These are phyloP conservation scores for Syrista parreyssii DNA, from an alignment of 2,888 invertebrate species.

Conservation along the genomic window DNA sequence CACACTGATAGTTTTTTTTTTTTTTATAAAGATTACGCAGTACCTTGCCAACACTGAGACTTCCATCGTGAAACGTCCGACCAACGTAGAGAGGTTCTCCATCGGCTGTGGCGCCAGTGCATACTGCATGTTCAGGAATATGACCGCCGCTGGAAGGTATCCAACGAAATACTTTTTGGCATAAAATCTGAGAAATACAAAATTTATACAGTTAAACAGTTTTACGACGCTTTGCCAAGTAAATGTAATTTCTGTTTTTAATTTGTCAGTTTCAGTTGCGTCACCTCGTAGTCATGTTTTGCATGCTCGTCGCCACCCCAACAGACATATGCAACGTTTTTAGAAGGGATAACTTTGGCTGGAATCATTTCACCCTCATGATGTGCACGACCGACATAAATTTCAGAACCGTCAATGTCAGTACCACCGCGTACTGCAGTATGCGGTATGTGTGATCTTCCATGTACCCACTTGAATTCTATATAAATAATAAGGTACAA, in stretches of 20 bases:
- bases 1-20: background rate
- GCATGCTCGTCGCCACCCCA: slow-evolving; percentile 74
- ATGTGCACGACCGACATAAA: slow-evolving; percentile 76
- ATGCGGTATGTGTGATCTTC: slow-evolving; percentile 66
- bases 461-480: slow-evolving; percentile 65
- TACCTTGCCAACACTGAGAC: slow-evolving; percentile 79
- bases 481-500: background rate
- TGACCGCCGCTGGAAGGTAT: slow-evolving; percentile 72
- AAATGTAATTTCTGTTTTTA: background rate
- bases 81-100: slow-evolving; percentile 78
- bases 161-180: slow-evolving; percentile 75
- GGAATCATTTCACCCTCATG: slow-evolving; percentile 77
- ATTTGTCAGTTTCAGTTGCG: background rate
- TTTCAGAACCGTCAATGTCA: slow-evolving; percentile 77
- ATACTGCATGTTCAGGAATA: slow-evolving; percentile 75
- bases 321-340: slow-evolving; percentile 74
- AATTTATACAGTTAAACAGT: background rate
- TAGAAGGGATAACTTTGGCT: slow-evolving; percentile 77
- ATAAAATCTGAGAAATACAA: slow-evolving; percentile 68
- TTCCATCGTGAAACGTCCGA: slow-evolving; percentile 75
- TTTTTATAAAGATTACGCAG: background rate
- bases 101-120: slow-evolving; percentile 73
- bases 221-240: background rate
- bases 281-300: slow-evolving; percentile 74
- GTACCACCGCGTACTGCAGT: slow-evolving; percentile 73